Conservation (phyloP, 2,888 invertebrate species). For the Acanthosepion lycidas region DNA sequence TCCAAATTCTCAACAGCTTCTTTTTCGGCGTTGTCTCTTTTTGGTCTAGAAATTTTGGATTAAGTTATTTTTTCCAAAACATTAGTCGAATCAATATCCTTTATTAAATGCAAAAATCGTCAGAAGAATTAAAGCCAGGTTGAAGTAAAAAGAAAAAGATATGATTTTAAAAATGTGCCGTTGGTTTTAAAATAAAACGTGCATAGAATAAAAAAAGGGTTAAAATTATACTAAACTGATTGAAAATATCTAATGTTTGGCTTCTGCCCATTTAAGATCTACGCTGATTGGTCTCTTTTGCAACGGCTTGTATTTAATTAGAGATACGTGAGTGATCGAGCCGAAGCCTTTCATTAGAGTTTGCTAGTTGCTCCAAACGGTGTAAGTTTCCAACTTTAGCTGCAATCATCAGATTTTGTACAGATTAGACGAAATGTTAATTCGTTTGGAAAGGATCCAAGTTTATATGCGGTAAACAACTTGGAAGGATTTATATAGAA, state of each 20-base stretch:
- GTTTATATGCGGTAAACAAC: background rate
- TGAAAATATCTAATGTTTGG: background rate
- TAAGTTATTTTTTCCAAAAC: no score
- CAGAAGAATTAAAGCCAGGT: no score
- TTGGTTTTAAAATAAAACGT: no score
- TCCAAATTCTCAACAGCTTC: no score
- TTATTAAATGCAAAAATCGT: no score
- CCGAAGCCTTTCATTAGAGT: background rate
- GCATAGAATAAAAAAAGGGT: background rate
- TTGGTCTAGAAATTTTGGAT: no score
- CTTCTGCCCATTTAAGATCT: background rate
- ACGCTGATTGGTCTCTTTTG: background rate
- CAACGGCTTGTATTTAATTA: background rate
- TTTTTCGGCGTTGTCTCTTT: no score
- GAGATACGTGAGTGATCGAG: background rate
- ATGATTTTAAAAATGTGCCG: no score
- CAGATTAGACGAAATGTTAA: background rate
- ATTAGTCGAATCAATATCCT: no score
- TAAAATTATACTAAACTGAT: background rate
- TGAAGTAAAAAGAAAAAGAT: no score
- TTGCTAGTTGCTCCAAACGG: background rate
- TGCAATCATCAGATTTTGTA: background rate
- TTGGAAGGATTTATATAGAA: background rate
- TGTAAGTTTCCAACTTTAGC: background rate
- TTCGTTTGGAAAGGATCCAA: background rate